These are phyloP conservation scores for Cyanocitta stelleri DNA, from an alignment of 2,113 vertebrate species.

Conservation along the genomic window DNA sequence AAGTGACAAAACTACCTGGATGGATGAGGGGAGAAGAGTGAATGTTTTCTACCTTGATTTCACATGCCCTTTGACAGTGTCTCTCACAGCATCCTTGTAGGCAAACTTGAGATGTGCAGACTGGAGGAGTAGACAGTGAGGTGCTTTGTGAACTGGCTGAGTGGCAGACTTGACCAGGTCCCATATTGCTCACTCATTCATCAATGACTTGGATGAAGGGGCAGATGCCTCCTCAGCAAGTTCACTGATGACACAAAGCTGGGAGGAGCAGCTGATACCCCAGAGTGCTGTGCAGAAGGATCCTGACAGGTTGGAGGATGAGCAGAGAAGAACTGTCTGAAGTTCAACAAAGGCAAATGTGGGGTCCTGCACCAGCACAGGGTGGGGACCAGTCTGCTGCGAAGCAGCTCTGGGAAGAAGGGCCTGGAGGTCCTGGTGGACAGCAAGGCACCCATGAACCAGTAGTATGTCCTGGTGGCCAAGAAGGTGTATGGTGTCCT, in stretches of 20 bases:
- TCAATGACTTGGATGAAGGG: not conserved
- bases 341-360: not conserved
- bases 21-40: not conserved
- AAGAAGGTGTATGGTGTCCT: not conserved
- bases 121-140: not conserved
- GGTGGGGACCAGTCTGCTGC: not conserved
- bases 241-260: not conserved
- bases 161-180: not conserved
- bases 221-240: not conserved
- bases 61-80: not conserved
- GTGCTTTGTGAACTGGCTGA: not conserved
- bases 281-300: not conserved
- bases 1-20: not conserved
- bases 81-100: not conserved
- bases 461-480: not conserved
- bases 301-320: not conserved
- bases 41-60: not conserved
- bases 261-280: not conserved
- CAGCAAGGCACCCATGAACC: not conserved
- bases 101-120: not conserved
- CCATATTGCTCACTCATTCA: not conserved
- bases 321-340: not conserved
- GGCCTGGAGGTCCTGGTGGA: not conserved
- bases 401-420: not conserved
- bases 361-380: not conserved